Evolutionary conservation across 2,888 invertebrate genomes (phyloP), one percentile per base, ranked within the genome.

Genomic region (Phyto melanocephala): DNA sequence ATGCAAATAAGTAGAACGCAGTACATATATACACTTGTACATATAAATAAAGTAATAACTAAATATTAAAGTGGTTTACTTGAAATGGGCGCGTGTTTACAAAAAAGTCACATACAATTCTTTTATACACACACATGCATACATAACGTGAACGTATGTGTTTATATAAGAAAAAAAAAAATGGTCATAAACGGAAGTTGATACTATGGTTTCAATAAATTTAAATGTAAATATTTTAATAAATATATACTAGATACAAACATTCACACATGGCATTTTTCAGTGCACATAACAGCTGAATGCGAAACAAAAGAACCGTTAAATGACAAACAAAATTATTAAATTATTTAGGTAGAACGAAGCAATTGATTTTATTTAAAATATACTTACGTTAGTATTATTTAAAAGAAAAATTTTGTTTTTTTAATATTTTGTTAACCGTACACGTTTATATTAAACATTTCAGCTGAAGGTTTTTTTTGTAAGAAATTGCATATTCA

Each of bases 401-500:
- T 28, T 28, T 5, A 3, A 28, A 28, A 28, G 28, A 28, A 28
- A 28, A 28, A 5, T 5, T 5, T 28, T 28, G 3, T 28, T 28
- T 28, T 28, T 28, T 28, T 28, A 28, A n/a, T n/a, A n/a, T n/a
- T n/a, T n/a, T n/a, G n/a, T n/a, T n/a, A n/a, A n/a, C n/a, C n/a
- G n/a, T n/a, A n/a, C n/a, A n/a, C n/a, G n/a, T n/a, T n/a, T n/a
- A n/a, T n/a, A n/a, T n/a, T n/a, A 28, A 28, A 54, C 6, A 63
- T 11, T 35, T 11, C 0, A 52, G 15, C 28, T 58, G 71, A 67
- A 79, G 74, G 45, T 63, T 67, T 58, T 58, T 40, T 47, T 58
- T 58, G 45, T 62, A 13, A 13, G 20, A 72, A 80, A 78, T 84
- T 82, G 81, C 80, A 81, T 80, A 85, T 84, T 82, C 75, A 84